Evolutionary conservation across 53 echinoderm and acorn worm genomes (phyloP), one percentile per base, ranked within the genome.

Genomic region (Apostichopus leukothele): DNA sequence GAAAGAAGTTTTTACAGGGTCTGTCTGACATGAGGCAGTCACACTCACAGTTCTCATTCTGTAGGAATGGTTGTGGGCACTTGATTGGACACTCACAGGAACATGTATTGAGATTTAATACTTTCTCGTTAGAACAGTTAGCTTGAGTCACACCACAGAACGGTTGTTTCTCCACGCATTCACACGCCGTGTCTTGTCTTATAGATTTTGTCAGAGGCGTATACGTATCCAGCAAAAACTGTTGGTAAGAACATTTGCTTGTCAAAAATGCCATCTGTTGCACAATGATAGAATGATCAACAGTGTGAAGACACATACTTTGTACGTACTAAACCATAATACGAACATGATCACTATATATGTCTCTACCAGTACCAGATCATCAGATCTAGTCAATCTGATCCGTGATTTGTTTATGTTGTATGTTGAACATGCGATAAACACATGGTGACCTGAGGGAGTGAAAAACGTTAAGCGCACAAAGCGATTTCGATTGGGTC

Each of bases 51-150:
- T 80, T 92, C 22, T 86, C 89, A 86, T 94, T 93, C 90, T 91
- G 93, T 22, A 96, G 75, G 91, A 96, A 96, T 7, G 94, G 93
- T 88, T 93, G 90, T 50, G 96, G 96, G 67, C 96, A 96, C 60
- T 83, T 74, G 53, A 92, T 71, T 25, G 90, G 91, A 22, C 96
- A 96, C 68, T 88, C 89, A 89, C 96, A 96, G 77, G 83, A 91
- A 86, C 96, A 96, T 51, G 90, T 90, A 19, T 90, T 92, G 89
- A 93, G 88, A 89, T 90, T 89, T 91, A 94, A 92, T 18, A 90
- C 90, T 92, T 94, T 96, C 88, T 89, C 88, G 51, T 89, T 63
- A 4, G 93, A 90, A 79, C 96, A 96, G 88, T 94, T 92, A 71
- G 83, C 83, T 63, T 86, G 77, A 9, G 94, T 90, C 59, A 91